These are phyloP conservation scores for Atractosteus spatula DNA, from an alignment of 2,113 vertebrate genomes.

Conservation along the genomic window DNA sequence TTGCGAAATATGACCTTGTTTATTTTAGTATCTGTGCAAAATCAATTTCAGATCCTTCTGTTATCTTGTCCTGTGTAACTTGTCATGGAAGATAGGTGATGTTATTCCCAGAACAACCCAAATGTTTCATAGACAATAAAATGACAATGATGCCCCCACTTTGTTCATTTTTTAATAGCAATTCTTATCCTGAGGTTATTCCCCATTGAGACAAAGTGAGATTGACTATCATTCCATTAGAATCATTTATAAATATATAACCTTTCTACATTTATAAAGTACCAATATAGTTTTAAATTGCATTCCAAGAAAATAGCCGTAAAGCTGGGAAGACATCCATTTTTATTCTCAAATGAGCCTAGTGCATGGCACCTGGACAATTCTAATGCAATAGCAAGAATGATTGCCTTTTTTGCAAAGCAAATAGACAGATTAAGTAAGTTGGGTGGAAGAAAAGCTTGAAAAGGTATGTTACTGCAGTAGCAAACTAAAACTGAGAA, in stretches of 20 bases:
- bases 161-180: constrained; percentile 32
- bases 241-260: constrained; percentile 32
- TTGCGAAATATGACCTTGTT: constrained; percentile 40
- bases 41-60: constrained; percentile 39
- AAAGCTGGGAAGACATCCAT: constrained; percentile 31
- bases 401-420: constrained; percentile 22
- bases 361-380: constrained; percentile 21
- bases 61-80: constrained; percentile 29
- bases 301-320: constrained; percentile 26
- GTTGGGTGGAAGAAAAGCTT: neutral
- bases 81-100: constrained; percentile 33
- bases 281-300: constrained; percentile 22
- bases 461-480: neutral
- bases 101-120: constrained; percentile 26
- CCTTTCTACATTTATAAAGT: constrained; percentile 28
- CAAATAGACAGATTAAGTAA: constrained; percentile 6
- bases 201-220: constrained; percentile 21
- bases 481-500: constrained; percentile 1
- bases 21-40: constrained; percentile 43
- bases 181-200: constrained; percentile 34
- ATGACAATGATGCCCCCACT: constrained; percentile 22
- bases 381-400: constrained; percentile 34
- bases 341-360: constrained; percentile 29
- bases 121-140: constrained; percentile 34
- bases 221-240: constrained; percentile 30